Evolutionary conservation across 2,113 vertebrate genomes (phyloP).

Genomic region (Rhineura floridana): DNA sequence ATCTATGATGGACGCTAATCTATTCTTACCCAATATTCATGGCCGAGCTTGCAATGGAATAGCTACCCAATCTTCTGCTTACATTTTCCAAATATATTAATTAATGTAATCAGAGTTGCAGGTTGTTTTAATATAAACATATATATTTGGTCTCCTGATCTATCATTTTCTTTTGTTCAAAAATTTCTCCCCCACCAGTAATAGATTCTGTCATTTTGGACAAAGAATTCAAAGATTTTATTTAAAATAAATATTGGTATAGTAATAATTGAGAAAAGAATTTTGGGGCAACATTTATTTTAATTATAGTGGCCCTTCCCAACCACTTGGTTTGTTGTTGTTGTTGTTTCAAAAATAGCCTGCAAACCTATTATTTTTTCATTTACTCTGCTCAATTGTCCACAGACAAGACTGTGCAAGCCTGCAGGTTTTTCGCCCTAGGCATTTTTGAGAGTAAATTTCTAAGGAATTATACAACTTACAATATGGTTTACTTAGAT

Average conservation of each 20-base stretch:
- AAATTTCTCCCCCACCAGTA: neutral
- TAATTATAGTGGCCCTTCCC: neutral
- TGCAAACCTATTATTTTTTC: neutral
- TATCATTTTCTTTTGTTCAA: neutral
- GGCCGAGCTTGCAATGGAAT: neutral
- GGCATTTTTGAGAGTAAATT: neutral
- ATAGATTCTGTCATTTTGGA: neutral
- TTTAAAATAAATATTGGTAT: neutral
- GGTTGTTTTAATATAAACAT: neutral
- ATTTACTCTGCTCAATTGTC: neutral
- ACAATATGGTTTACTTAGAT: neutral
- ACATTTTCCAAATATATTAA: neutral
- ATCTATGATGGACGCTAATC: neutral
- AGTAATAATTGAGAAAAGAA: neutral
- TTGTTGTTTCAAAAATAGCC: no score
- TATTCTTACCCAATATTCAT: neutral
- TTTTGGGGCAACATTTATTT: neutral
- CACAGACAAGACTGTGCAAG: neutral
- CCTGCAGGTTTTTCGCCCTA: neutral
- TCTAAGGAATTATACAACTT: neutral
- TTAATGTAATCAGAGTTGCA: neutral
- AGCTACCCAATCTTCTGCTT: neutral
- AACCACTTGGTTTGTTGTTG: neutral
- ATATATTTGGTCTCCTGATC: neutral
- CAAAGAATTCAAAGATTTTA: neutral